phyloP scores from a whole-genome alignment of 2,888 invertebrate species.

The Acronicta alni region DNA sequence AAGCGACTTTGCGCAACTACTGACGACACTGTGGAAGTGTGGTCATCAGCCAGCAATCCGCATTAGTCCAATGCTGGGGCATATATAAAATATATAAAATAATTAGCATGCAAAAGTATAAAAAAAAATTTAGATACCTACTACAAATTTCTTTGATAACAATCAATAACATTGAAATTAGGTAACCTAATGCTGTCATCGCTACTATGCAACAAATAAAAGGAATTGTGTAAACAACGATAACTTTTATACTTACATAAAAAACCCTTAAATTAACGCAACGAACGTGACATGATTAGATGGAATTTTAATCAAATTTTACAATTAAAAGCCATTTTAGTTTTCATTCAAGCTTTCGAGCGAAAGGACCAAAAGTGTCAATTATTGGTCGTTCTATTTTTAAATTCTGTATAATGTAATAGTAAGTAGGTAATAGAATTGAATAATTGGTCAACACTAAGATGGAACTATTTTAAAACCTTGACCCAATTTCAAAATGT shows the following conservation, averaged over 20 bases:
- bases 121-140: not conserved
- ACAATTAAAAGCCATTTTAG: constrained; percentile 13
- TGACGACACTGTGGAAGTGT: too few relatives aligned
- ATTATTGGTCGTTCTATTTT: not conserved
- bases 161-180: constrained; percentile 34
- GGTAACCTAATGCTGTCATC: constrained; percentile 29
- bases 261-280: constrained; percentile 51
- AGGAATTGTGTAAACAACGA: constrained; percentile 53
- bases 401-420: not conserved
- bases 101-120: too few relatives aligned
- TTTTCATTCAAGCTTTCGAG: constrained; percentile 15
- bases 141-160: constrained; percentile 26
- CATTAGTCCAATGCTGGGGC: too few relatives aligned
- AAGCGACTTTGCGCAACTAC: too few relatives aligned
- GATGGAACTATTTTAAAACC: not conserved
- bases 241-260: constrained; percentile 52
- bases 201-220: constrained; percentile 31
- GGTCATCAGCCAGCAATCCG: too few relatives aligned
- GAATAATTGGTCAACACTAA: not conserved
- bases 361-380: constrained; percentile 4
- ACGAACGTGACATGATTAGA: constrained; percentile 77
- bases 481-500: constrained; percentile 21
- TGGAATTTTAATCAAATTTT: constrained; percentile 22
- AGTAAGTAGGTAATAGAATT: not conserved
- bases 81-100: not conserved